A percentile compares a stretch with the other conserved stretches of the same genome.
These are phyloP conservation scores for Saguinus imperator DNA, from an alignment of 2,113 vertebrate species.

Conservation along the genomic window DNA sequence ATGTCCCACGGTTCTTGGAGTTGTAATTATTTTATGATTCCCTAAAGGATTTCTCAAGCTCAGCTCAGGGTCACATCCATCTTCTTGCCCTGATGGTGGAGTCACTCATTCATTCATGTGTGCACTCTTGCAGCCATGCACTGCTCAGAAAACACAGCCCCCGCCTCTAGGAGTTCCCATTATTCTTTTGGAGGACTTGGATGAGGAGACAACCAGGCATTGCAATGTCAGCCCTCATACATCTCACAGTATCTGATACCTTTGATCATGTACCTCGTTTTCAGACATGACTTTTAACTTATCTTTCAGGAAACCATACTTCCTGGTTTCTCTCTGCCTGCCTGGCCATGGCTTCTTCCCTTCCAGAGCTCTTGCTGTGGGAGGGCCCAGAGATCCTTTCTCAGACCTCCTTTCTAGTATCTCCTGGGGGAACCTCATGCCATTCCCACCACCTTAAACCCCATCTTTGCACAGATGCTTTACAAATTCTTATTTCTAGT, in stretches of 20 bases:
- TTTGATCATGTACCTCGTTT: not conserved
- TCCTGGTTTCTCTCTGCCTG: not conserved
- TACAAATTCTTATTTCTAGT: not conserved
- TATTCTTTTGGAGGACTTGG: not conserved
- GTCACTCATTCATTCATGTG: not conserved
- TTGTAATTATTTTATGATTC: not conserved
- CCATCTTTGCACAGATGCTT: not conserved
- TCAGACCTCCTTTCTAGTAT: not conserved
- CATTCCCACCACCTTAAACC: not conserved
- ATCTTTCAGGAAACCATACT: not conserved
- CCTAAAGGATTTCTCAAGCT: not conserved
- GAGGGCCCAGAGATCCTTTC: not conserved
- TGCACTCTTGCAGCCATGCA: not conserved
- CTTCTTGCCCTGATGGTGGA: too few species aligned
- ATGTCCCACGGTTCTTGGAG: not conserved
- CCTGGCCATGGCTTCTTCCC: not conserved
- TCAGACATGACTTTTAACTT: not conserved
- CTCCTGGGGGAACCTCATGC: not conserved
- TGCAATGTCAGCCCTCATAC: not conserved
- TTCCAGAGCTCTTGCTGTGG: not conserved
- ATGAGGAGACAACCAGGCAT: not conserved
- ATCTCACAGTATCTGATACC: too few species aligned
- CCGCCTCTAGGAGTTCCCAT: not conserved
- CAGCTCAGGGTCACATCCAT: not conserved
- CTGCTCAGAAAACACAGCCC: not conserved